phyloP scores from a whole-genome alignment of 2,113 vertebrate genomes.

The Nerophis lumbriciformis region DNA sequence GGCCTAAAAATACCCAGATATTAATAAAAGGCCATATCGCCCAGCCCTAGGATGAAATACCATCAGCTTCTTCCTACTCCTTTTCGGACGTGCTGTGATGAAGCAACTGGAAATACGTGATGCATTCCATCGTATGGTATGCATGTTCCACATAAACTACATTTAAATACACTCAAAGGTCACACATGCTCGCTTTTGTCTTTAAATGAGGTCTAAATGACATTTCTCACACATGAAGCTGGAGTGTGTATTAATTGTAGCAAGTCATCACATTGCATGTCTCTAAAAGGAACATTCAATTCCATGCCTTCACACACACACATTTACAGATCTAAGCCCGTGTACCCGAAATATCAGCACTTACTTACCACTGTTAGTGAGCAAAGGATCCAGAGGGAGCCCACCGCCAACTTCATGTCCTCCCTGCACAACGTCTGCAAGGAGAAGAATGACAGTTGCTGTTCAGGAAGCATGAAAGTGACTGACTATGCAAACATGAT shows the following conservation, averaged over 20 bases:
- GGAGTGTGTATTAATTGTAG: slow-evolving; percentile 39
- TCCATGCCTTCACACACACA: neutral
- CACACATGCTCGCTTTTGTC: slow-evolving; percentile 12
- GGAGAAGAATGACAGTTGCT: slow-evolving; percentile 6
- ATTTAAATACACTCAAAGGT: neutral
- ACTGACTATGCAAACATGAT: slow-evolving; percentile 37
- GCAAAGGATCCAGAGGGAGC: slow-evolving; percentile 53
- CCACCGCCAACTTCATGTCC: slow-evolving; percentile 60
- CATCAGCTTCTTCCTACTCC: too few species aligned
- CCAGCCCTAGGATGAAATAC: too few species aligned
- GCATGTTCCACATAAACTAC: too few species aligned
- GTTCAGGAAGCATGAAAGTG: slow-evolving; percentile 40
- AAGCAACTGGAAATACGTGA: too few species aligned
- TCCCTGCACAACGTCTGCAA: slow-evolving; percentile 28
- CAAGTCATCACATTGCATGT: slow-evolving; percentile 21
- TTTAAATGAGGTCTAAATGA: slow-evolving; percentile 40
- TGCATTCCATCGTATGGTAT: too few species aligned
- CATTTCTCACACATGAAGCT: slow-evolving; percentile 23
- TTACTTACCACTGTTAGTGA: slow-evolving; percentile 65
- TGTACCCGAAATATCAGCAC: neutral
- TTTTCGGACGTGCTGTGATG: too few species aligned
- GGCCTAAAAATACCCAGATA: too few species aligned
- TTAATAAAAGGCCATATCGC: too few species aligned
- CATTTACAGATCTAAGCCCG: neutral
- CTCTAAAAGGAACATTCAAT: slow-evolving; percentile 15